Evolutionary conservation across 2,888 invertebrate genomes (phyloP).

Genomic region (Apodemia mormo): DNA sequence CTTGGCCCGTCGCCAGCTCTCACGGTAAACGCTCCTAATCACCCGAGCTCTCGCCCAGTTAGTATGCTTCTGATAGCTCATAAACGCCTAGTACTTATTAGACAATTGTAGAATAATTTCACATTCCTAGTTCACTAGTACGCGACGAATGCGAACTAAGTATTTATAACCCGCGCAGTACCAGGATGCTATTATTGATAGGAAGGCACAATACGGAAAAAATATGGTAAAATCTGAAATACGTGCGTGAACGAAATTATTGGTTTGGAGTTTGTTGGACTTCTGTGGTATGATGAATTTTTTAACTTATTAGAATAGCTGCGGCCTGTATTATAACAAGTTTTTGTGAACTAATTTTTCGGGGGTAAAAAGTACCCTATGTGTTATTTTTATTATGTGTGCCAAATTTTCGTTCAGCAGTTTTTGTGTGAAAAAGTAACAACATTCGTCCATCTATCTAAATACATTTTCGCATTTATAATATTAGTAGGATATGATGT

Average conservation of each 20-base stretch:
- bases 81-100: constrained; percentile 69
- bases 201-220: not conserved
- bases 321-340: no score
- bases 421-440: no score
- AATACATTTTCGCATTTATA: no score
- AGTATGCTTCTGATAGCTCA: constrained; percentile 69
- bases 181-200: not conserved
- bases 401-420: no score
- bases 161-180: constrained; percentile 8
- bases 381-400: no score
- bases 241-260: no score
- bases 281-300: not conserved
- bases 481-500: no score
- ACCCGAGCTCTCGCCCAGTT: constrained; percentile 63
- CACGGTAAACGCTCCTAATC: constrained; percentile 77
- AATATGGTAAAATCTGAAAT: not conserved
- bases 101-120: constrained; percentile 40
- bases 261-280: no score
- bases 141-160: not conserved
- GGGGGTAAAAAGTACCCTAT: no score
- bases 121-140: constrained; percentile 18
- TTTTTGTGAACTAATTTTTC: no score
- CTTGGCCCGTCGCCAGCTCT: constrained; percentile 74
- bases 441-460: no score
- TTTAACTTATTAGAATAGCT: no score